These are phyloP conservation scores for Bacillus rossius DNA, from an alignment of 1,140 invertebrate genomes.

Conservation along the genomic window DNA sequence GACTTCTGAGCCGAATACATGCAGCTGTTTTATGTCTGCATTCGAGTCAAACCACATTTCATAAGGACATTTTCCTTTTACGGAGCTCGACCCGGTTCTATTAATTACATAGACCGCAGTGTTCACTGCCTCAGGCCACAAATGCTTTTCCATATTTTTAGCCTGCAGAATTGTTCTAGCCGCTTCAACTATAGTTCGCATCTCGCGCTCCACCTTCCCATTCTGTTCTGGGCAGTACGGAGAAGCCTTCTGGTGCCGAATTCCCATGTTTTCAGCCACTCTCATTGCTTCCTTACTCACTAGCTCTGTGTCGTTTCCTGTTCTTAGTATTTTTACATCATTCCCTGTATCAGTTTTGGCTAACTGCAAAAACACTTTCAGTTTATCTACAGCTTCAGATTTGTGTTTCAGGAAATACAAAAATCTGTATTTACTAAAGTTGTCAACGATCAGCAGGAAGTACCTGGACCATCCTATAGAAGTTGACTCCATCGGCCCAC, in stretches of 20 bases:
- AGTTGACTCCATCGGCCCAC: conserved; percentile 31
- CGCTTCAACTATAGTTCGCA: conserved; percentile 28
- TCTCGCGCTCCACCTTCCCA: conserved; percentile 31
- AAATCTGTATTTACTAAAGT: conserved; percentile 27
- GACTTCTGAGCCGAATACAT: conserved; percentile 39
- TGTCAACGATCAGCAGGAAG: conserved; percentile 36
- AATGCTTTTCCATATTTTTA: too few relatives aligned
- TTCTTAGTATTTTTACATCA: conserved; percentile 18
- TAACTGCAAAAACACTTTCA: background rate
- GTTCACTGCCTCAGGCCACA: too few relatives aligned
- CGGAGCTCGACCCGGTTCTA: too few relatives aligned
- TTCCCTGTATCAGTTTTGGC: conserved; percentile 13
- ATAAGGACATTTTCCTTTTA: too few relatives aligned
- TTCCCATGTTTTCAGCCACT: conserved; percentile 21
- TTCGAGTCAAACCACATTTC: too few relatives aligned
- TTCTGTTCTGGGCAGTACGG: conserved; percentile 38
- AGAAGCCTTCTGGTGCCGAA: conserved; percentile 18
- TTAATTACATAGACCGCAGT: too few relatives aligned
- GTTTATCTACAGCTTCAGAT: conserved; percentile 19
- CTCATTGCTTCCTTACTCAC: conserved; percentile 24
- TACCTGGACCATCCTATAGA: conserved; percentile 30
- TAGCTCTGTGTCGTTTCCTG: conserved; percentile 39
- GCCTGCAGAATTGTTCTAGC: conserved; percentile 24
- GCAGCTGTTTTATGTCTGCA: too few relatives aligned
- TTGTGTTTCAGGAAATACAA: conserved; percentile 12